phyloP scores from a whole-genome alignment of 2,888 invertebrate genomes.

The Apomyelois bistriatella region DNA sequence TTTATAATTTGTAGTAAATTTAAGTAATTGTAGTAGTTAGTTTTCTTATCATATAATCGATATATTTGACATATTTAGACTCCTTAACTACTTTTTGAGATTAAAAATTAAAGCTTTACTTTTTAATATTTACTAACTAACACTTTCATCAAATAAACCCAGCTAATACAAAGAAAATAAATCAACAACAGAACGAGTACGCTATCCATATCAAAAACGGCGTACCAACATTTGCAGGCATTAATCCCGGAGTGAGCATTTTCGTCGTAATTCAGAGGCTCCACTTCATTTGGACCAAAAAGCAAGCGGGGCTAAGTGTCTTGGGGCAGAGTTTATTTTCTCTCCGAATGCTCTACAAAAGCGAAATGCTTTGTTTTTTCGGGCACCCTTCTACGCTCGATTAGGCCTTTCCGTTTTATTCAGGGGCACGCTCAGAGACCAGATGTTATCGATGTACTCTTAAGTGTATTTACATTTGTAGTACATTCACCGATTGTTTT shows the following conservation, averaged over 20 bases:
- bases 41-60: too few relatives aligned
- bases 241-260: constrained; percentile 44
- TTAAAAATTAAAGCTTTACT: too few relatives aligned
- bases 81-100: too few relatives aligned
- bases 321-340: constrained; percentile 57
- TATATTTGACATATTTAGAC: too few relatives aligned
- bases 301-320: constrained; percentile 42
- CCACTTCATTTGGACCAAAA: constrained; percentile 53
- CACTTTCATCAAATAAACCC: not conserved
- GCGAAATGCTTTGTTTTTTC: constrained; percentile 55
- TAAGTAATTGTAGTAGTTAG: too few relatives aligned
- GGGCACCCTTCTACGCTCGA: constrained; percentile 43
- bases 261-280: constrained; percentile 46
- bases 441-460: constrained; percentile 37
- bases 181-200: not conserved
- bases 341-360: constrained; percentile 42
- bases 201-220: constrained; percentile 11
- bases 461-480: constrained; percentile 10
- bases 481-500: not conserved
- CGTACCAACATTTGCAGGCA: constrained; percentile 25
- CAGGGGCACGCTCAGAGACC: constrained; percentile 41
- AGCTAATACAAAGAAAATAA: not conserved
- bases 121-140: too few relatives aligned
- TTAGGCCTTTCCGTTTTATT: constrained; percentile 55
- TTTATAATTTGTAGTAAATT: too few relatives aligned